Conservation (phyloP, 2,888 invertebrate species). For the Euzophera pinguis region DNA sequence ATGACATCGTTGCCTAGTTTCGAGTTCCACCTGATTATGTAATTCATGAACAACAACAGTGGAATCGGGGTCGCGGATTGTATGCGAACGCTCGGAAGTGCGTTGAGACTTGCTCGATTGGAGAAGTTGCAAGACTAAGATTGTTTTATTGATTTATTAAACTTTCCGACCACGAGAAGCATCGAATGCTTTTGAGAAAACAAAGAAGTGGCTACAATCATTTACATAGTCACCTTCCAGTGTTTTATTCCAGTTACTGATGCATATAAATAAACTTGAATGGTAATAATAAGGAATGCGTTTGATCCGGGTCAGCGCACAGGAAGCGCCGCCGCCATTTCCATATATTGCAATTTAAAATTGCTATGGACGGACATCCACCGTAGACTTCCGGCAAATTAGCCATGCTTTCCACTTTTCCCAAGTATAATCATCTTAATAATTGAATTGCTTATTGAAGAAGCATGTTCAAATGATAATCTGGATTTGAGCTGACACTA, state of each 20-base stretch:
- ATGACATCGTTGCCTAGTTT: constrained; percentile 79
- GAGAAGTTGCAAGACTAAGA: constrained; percentile 38
- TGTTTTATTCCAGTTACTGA: constrained; percentile 4
- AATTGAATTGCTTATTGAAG: too few relatives aligned
- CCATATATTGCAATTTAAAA: constrained; percentile 62
- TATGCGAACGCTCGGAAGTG: constrained; percentile 60
- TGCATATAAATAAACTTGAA: constrained; percentile 17
- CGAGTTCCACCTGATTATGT: constrained; percentile 71
- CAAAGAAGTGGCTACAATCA: background rate
- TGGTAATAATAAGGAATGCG: constrained; percentile 26
- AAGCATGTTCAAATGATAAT: too few relatives aligned
- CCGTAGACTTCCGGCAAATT: constrained; percentile 48
- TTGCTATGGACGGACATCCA: constrained; percentile 46
- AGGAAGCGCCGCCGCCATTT: constrained; percentile 56
- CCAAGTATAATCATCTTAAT: background rate
- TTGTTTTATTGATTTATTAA: constrained; percentile 30
- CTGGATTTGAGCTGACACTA: too few relatives aligned
- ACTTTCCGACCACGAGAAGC: too few relatives aligned
- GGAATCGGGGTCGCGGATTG: constrained; percentile 69
- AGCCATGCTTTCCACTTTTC: constrained; percentile 33
- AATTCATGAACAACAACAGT: constrained; percentile 63
- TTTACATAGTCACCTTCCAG: background rate
- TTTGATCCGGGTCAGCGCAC: constrained; percentile 42
- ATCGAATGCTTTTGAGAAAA: background rate
- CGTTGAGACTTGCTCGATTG: constrained; percentile 30